Conservation (phyloP, 2,113 vertebrate genomes). For the Galbula dea region DNA sequence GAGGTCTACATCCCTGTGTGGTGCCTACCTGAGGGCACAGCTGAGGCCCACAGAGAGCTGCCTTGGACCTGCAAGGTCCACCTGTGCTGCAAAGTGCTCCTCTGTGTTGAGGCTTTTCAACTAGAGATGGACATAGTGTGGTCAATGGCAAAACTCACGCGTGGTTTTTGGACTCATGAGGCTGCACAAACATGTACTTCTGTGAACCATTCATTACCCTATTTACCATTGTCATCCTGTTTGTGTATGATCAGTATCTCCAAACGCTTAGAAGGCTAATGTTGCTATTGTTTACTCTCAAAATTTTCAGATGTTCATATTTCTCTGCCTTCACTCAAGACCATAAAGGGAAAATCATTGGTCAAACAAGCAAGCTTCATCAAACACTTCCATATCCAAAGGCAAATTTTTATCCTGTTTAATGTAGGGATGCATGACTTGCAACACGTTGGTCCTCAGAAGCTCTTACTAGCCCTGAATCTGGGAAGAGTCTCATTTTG, state of each 20-base stretch:
- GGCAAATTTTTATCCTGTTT: background rate
- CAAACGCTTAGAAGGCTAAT: background rate
- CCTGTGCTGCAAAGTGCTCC: background rate
- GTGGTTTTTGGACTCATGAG: background rate
- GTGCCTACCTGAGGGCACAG: background rate
- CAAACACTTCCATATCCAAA: background rate
- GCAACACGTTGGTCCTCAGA: background rate
- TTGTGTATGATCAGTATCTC: background rate
- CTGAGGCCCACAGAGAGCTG: background rate
- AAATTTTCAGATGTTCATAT: background rate
- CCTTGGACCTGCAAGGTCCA: background rate
- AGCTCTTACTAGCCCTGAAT: background rate
- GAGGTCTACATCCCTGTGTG: no score
- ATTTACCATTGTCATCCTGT: background rate
- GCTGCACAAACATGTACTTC: background rate
- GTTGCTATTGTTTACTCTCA: background rate
- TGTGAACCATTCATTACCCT: background rate
- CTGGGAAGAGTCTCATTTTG: background rate
- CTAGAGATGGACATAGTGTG: fast-evolving
- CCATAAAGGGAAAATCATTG: background rate
- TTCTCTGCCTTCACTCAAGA: background rate
- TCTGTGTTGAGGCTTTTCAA: background rate
- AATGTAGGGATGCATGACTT: background rate
- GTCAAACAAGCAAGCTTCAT: background rate
- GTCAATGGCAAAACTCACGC: background rate